Evolutionary conservation across 2,797 vertebrate genomes (phyloP).

Genomic region (Aldrovandia affinis): DNA sequence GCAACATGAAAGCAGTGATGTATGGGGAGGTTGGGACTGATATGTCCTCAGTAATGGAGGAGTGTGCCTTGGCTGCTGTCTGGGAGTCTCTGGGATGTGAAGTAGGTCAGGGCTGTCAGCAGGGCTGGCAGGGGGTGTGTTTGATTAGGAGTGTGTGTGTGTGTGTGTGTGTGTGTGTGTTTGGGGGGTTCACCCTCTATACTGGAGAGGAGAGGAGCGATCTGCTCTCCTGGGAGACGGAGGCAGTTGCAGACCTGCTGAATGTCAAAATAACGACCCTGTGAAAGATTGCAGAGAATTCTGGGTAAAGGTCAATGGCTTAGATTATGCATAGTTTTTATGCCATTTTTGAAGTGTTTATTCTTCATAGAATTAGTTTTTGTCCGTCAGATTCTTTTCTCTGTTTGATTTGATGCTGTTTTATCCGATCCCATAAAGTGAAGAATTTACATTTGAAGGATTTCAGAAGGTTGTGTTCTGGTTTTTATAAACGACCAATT

Average conservation of each 20-base stretch:
- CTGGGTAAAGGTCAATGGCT: conserved; percentile 13
- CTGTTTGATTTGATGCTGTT: neutral
- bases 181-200: neutral
- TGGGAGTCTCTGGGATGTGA: neutral
- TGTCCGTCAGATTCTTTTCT: neutral
- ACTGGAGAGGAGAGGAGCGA: neutral
- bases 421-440: neutral
- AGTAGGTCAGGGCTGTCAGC: conserved; percentile 19
- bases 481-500: neutral
- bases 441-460: neutral
- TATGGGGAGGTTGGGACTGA: neutral
- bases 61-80: neutral
- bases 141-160: neutral
- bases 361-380: neutral
- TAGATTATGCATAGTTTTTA: neutral
- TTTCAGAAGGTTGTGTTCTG: neutral
- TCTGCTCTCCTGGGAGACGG: neutral
- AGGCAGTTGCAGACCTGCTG: conserved; percentile 3
- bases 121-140: conserved; percentile 10
- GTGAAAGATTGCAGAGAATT: neutral
- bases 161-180: neutral
- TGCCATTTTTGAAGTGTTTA: neutral
- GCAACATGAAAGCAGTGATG: neutral
- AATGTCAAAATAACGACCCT: conserved; percentile 19
- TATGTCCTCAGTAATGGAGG: conserved; percentile 15